Percentiles rank a stretch among this genome's conserved stretches.
These are phyloP conservation scores for Volucella inanis DNA, from an alignment of 2,888 invertebrate genomes.

Conservation along the genomic window DNA sequence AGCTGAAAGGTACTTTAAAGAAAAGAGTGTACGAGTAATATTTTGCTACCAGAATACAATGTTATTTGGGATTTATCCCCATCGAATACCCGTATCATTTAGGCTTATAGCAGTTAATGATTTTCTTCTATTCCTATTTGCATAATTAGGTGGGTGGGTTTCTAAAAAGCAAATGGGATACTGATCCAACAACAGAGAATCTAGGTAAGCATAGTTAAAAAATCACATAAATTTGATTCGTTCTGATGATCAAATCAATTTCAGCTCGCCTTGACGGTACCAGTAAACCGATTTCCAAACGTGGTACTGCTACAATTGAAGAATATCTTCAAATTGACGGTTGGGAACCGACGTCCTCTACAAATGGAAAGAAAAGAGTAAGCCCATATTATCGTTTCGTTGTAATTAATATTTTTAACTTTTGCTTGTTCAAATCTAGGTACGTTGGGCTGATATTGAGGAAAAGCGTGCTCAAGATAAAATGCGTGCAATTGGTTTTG, in stretches of 20 bases:
- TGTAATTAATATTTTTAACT: slow-evolving; percentile 6
- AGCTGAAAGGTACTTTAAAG: too few species aligned
- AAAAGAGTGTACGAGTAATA: too few species aligned
- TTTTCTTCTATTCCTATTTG: slow-evolving; percentile 56
- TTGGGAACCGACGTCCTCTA: slow-evolving; percentile 85
- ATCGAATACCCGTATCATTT: too few species aligned
- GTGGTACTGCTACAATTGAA: slow-evolving; percentile 89
- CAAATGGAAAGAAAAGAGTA: slow-evolving; percentile 95
- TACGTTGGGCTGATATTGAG: slow-evolving; percentile 99
- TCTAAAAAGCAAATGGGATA: slow-evolving; percentile 92
- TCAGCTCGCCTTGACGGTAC: slow-evolving; percentile 96
- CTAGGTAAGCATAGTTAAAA: slow-evolving; percentile 88
- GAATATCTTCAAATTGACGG: slow-evolving; percentile 94
- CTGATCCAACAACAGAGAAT: slow-evolving; percentile 90
- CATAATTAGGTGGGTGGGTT: slow-evolving; percentile 80
- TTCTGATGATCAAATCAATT: slow-evolving; percentile 81
- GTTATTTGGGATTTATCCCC: too few species aligned
- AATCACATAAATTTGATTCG: background rate
- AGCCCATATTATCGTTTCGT: slow-evolving; percentile 81
- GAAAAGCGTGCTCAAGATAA: slow-evolving; percentile 95
- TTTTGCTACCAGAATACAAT: too few species aligned
- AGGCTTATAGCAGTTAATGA: slow-evolving; percentile 18
- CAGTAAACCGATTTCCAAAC: slow-evolving; percentile 87
- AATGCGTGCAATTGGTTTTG: slow-evolving; percentile 97
- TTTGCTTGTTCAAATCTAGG: slow-evolving; percentile 85